Conservation (phyloP, 2,113 vertebrate genomes). For the Trinectes maculatus region DNA sequence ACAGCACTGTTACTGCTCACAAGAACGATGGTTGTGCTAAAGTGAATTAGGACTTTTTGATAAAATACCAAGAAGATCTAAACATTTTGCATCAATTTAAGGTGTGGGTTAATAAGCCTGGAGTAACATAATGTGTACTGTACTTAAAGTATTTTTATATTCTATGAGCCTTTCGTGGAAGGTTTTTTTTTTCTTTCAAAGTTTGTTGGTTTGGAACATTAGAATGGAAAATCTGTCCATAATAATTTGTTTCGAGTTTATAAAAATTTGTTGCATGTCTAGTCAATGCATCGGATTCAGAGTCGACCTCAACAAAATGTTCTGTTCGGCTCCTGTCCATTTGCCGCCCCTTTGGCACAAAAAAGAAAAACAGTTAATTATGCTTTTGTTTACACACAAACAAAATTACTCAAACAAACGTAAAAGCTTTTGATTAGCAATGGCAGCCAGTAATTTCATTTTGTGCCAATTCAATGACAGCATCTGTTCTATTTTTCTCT, state of each 20-base stretch:
- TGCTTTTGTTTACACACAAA: slow-evolving; percentile 77
- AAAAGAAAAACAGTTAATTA: slow-evolving; percentile 73
- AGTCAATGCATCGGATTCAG: slow-evolving; percentile 48
- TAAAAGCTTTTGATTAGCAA: slow-evolving; percentile 76
- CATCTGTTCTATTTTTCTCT: slow-evolving; percentile 64
- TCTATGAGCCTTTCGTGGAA: no score
- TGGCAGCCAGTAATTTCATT: slow-evolving; percentile 60
- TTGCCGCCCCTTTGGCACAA: slow-evolving; percentile 58
- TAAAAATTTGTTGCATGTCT: slow-evolving; percentile 17
- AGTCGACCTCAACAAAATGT: slow-evolving; percentile 56
- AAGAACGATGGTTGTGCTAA: slow-evolving; percentile 43
- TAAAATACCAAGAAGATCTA: not conserved
- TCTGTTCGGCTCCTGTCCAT: slow-evolving; percentile 64
- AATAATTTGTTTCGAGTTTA: slow-evolving; percentile 46
- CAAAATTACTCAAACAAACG: slow-evolving; percentile 77
- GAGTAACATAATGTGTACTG: no score
- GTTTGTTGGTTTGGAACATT: slow-evolving; percentile 34
- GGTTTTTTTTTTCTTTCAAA: not conserved
- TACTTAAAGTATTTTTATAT: not conserved
- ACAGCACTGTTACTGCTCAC: slow-evolving; percentile 30
- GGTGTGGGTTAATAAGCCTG: not conserved
- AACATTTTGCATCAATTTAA: slow-evolving; percentile 1
- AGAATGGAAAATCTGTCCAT: slow-evolving; percentile 23
- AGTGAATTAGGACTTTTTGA: slow-evolving; percentile 30
- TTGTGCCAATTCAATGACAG: slow-evolving; percentile 70